Conservation (phyloP, 2,797 vertebrate species). For the Spinus olivaceus region DNA sequence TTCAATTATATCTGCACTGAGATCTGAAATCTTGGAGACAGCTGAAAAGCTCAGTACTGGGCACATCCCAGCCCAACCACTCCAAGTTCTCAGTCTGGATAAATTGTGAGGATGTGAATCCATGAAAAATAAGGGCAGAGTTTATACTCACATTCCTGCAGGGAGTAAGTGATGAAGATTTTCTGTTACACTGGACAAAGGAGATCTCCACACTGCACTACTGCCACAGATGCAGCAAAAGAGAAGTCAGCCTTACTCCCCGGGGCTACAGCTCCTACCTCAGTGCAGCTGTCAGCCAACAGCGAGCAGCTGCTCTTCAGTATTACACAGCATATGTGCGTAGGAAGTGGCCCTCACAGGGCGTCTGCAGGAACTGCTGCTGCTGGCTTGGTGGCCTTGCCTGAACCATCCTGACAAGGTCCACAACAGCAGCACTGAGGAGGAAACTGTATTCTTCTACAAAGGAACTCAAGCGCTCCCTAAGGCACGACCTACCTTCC, state of each 20-base stretch:
- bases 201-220: neutral
- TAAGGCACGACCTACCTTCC: neutral
- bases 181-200: neutral
- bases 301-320: neutral
- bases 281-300: conserved; percentile 16
- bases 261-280: neutral
- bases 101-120: neutral
- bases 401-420: neutral
- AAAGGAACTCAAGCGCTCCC: neutral
- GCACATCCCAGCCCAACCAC: neutral
- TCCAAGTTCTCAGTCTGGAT: neutral
- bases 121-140: neutral
- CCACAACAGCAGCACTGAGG: accelerated
- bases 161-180: neutral
- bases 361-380: neutral
- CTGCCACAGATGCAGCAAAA: neutral
- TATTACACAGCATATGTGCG: neutral
- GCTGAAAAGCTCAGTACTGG: neutral
- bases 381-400: neutral
- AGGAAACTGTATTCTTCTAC: neutral
- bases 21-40: neutral
- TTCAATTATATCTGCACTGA: neutral
- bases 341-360: neutral
- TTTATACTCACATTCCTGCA: neutral
- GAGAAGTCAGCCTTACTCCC: neutral